Percentiles rank a stretch among this genome's conserved stretches.
These are phyloP conservation scores for Lacanobia wlatinum DNA, from an alignment of 2,888 invertebrate species.

Conservation along the genomic window DNA sequence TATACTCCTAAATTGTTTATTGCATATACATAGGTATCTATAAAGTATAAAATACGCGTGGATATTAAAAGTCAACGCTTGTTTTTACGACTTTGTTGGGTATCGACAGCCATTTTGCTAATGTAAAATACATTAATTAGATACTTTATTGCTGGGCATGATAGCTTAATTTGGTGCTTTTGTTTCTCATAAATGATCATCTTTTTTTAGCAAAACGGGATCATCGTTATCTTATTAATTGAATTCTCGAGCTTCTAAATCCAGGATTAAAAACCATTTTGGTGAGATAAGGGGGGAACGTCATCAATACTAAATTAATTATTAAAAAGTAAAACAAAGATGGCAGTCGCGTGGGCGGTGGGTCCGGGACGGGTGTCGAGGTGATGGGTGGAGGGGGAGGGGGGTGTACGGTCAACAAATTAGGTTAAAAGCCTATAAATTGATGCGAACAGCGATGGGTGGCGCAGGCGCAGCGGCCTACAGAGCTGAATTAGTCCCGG, in stretches of 20 bases:
- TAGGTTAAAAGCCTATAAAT: conserved; percentile 90
- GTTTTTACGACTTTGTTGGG: conserved; percentile 80
- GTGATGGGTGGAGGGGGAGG: conserved; percentile 41
- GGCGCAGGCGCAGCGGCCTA: conserved; percentile 83
- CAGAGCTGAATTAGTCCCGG: conserved; percentile 87
- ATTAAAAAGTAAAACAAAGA: conserved; percentile 75
- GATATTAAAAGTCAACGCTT: conserved; percentile 84
- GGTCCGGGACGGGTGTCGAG: conserved; percentile 58
- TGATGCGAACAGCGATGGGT: conserved; percentile 88
- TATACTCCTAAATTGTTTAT: conserved; percentile 76
- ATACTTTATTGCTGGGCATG: conserved; percentile 82
- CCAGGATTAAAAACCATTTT: conserved; percentile 76
- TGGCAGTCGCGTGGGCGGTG: conserved; percentile 77
- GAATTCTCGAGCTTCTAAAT: conserved; percentile 77
- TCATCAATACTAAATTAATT: conserved; percentile 80
- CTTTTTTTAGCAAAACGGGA: conserved; percentile 76
- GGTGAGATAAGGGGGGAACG: conserved; percentile 74
- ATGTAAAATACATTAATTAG: conserved; percentile 86
- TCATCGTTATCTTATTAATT: conserved; percentile 75
- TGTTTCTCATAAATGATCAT: conserved; percentile 72
- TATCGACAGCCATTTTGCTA: conserved; percentile 84
- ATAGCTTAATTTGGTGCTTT: conserved; percentile 85
- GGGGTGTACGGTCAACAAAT: conserved; percentile 83
- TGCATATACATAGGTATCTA: conserved; percentile 69
- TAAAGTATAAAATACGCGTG: conserved; percentile 75